phyloP scores from a whole-genome alignment of 2,113 vertebrate species.

The human (Homo sapiens) region GRCh38 chr9:17008501-17009000 shows the following conservation, averaged over 20 bases:
- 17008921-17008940: constrained; percentile 60
- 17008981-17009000: no score
- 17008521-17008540: not conserved
- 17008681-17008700: not conserved
- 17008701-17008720: not conserved
- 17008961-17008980: not conserved
- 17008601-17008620: not conserved
- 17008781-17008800: not conserved
- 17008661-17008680: not conserved
- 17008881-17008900: constrained; percentile 55
- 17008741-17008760: not conserved
- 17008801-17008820: not conserved
- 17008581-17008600: not conserved
- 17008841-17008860: not conserved
- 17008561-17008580: not conserved
- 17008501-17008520: not conserved
- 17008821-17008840: not conserved
- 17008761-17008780: not conserved
- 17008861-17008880: constrained; percentile 53
- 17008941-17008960: constrained; percentile 48
- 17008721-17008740: not conserved
- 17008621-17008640: not conserved
- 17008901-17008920: constrained; percentile 52
- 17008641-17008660: constrained; percentile 34
- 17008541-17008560: not conserved